phyloP scores from a whole-genome alignment of 64 coral and sea anemone genomes.

The Stylophora pistillata region DNA sequence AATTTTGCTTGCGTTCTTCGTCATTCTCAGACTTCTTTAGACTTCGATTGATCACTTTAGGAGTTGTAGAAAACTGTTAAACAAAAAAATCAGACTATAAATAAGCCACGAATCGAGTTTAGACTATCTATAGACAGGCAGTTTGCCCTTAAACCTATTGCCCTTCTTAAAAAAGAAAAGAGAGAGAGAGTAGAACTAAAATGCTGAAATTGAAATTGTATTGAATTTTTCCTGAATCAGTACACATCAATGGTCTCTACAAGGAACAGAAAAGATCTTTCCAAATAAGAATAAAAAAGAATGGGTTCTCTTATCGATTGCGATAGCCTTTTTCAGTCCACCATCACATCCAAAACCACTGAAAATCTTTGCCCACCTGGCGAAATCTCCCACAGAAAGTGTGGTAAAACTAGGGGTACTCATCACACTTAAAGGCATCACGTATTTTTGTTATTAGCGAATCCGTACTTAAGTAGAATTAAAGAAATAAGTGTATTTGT shows the following conservation, averaged over 20 bases:
- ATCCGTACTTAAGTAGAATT: background rate
- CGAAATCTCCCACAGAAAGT: background rate
- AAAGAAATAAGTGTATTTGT: background rate
- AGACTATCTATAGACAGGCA: background rate
- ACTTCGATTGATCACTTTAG: background rate
- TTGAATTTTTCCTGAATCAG: background rate
- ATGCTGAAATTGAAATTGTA: too few species aligned
- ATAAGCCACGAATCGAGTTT: background rate
- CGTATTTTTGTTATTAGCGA: background rate
- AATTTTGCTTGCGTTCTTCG: background rate
- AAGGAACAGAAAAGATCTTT: background rate
- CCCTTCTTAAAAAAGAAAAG: too few species aligned
- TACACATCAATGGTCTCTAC: constrained; percentile 8
- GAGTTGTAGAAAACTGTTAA: background rate
- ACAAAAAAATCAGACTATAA: background rate
- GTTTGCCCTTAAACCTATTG: background rate
- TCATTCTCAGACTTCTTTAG: background rate
- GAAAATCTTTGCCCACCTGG: background rate
- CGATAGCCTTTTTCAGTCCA: constrained; percentile 30
- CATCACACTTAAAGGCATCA: background rate
- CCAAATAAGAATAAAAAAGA: background rate
- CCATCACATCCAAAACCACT: background rate
- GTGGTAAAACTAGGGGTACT: background rate
- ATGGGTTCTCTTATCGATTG: constrained; percentile 14
- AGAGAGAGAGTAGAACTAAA: too few species aligned